Evolutionary conservation across 64 coral and sea anemone species (phyloP), one percentile per base, ranked within the genome.

Genomic region (Montipora efflorescens): DNA sequence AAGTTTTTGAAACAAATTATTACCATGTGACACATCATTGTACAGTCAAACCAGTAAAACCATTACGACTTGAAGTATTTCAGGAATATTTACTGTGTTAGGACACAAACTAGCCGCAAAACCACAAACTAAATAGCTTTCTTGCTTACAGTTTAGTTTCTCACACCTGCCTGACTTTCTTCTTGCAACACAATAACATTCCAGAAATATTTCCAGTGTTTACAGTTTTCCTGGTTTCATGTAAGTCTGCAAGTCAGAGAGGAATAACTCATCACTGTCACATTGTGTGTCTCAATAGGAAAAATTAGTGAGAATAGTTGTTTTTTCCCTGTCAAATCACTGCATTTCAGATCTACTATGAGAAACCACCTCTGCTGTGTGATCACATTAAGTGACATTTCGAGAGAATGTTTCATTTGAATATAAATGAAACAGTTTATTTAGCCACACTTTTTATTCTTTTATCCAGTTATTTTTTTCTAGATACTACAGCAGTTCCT

Each of bases 401-500:
- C 36, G 36, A 36, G 36, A 36, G 36, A 36, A 36, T 36, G 36
- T 36, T 36, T 36, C 36, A 36, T 36, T 36, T 2, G 36, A 36
- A 2, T 36, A 36, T 36, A 36, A 36, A 36, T 36, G 36, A 36
- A 36, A 36, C 36, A 36, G 5, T 18, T 69, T 69, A 18, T 73
- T 23, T 73, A 23, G 4, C 9, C 22, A 4, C 15, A 3, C 22
- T 73, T 73, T 73, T 23, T 36, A 36, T 36, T 2, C 36, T 36
- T 36, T 36, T 36, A 36, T 73, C 15, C 21, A 87, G 83, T 48
- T 87, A 7, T 74, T 87, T 72, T 87, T 87, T 74, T 68, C 64
- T 1, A 47, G 67, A 22, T 87, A 72, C 48, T 73, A 87, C 47
- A 87, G 83, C 50, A 67, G 83, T 16, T 87, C 83, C 16, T 87